phyloP scores from a whole-genome alignment of 2,113 vertebrate species.

The Cheirogaleus medius region DNA sequence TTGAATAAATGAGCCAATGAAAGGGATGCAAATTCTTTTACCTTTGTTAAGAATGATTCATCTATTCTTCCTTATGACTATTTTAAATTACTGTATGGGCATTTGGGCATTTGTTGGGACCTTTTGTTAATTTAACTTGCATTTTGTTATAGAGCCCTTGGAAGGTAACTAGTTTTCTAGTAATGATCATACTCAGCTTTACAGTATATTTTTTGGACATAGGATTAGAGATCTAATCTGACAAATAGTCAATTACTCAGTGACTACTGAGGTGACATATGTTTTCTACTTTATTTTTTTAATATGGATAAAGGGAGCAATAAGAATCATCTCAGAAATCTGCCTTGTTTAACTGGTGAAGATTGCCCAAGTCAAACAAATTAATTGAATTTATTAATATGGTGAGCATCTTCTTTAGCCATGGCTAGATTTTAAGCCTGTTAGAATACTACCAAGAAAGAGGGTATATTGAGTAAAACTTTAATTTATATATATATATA shows the following conservation, averaged over 20 bases:
- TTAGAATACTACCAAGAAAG: not conserved
- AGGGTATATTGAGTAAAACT: not conserved
- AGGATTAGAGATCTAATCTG: not conserved
- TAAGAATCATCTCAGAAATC: not conserved
- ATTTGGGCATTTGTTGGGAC: not conserved
- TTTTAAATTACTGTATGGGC: not conserved
- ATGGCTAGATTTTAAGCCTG: not conserved
- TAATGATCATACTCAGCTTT: not conserved
- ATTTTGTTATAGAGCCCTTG: not conserved
- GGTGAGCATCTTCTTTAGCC: not conserved
- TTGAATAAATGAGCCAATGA: constrained; percentile 80
- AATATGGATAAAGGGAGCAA: not conserved
- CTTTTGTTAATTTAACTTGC: not conserved
- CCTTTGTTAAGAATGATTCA: constrained; percentile 77
- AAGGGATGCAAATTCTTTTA: constrained; percentile 70
- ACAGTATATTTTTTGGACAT: not conserved
- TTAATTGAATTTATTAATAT: constrained; percentile 1
- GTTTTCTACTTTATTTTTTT: not conserved
- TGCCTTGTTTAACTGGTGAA: not conserved
- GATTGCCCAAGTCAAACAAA: not conserved
- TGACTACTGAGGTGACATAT: not conserved
- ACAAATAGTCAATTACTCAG: not conserved
- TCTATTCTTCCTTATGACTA: not conserved
- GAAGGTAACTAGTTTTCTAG: not conserved
- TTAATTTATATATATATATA: not conserved